A percentile compares a stretch with the other conserved stretches of the same genome.
These are phyloP conservation scores for Halisarca cf. caerulea DNA, from an alignment of 37 sponge, comb jelly and placozoan species.

Conservation along the genomic window DNA sequence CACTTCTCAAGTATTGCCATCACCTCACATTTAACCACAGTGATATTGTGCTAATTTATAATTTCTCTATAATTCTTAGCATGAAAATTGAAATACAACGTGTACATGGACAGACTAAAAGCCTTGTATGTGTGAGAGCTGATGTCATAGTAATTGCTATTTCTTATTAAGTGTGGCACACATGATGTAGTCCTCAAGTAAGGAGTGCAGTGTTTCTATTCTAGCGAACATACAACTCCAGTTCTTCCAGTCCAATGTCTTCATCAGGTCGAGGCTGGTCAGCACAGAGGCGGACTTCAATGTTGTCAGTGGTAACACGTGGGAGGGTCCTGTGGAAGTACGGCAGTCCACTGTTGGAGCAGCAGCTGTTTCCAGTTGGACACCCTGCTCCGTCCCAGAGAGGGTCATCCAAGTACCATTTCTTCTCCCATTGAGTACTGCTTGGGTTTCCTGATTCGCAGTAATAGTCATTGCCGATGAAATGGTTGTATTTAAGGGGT, in stretches of 20 bases:
- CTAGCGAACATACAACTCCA: background rate
- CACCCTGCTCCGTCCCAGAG: conserved; percentile 32
- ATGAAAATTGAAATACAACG: too few species aligned
- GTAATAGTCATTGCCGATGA: conserved; percentile 13
- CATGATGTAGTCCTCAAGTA: too few species aligned
- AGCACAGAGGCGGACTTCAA: conserved; percentile 10
- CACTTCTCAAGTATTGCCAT: too few species aligned
- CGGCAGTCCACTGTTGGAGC: conserved; percentile 1
- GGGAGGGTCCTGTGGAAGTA: conserved; percentile 14
- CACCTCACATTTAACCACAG: too few species aligned
- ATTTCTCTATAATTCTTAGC: too few species aligned
- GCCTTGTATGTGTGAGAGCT: too few species aligned
- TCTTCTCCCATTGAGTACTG: background rate
- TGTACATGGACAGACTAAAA: too few species aligned
- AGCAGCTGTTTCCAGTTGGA: conserved; percentile 6
- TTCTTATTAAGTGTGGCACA: too few species aligned
- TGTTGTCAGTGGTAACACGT: conserved; percentile 5
- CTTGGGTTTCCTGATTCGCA: background rate
- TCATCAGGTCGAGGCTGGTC: background rate
- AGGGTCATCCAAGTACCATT: background rate
- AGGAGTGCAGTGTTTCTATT: too few species aligned
- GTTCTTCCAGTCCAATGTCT: background rate
- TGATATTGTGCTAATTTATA: too few species aligned
- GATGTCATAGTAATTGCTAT: too few species aligned
- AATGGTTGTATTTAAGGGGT: background rate